Base-by-base conservation (phyloP, 1,140 invertebrate genomes). In the Rhagoletis pomonella region DNA sequence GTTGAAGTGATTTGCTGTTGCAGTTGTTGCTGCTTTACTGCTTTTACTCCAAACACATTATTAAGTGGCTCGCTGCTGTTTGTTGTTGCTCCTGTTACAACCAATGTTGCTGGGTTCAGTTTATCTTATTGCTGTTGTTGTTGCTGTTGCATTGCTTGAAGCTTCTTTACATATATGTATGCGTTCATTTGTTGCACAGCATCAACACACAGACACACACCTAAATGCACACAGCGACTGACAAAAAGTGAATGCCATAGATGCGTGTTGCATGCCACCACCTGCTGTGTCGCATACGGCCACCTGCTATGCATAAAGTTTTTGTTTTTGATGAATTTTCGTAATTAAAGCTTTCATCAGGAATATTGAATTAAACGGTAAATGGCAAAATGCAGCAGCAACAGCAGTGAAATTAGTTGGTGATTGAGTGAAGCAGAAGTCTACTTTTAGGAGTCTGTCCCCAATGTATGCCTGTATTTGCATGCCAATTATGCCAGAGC, bases 311-410 rank as follows among this genome's bases (percentile, higher is more conserved):
- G 60, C 6, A 62, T 14, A 44, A 84, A 50, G 77, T 50, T 47
- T 55, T 86, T 55, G 39, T 85, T 85, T 85, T 85, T 60, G 81
- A 85, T 85, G 47, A 60, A 85, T 60, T 88, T 88, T 88, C 87
- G 88, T 91, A 91, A 91, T 91, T 77, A 44, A 67, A 87, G 87
- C 69, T 87, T 87, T 87, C 67, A 87, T 42, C 50, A 77, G 58
- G 73, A 47, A 87, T 87, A 87, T 87, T 91, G 89, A 91, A 91
- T 91, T 90, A 90, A 90, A 91, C 88, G 90, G 89, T 89, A 88
- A 90, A 91, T 88, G 90, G 89, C 89, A 88, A 90, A 81, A 47
- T 81, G 73, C 47, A 55, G 50, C 47, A 19, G 73, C 47, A 55
- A n/a, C 47, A 19, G 47, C 73, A 81, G 47, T 42, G 42, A 81